Evolutionary conservation across 1,140 invertebrate genomes (phyloP), one percentile per base, ranked within the genome.

Genomic region (Sycobia sp.): DNA sequence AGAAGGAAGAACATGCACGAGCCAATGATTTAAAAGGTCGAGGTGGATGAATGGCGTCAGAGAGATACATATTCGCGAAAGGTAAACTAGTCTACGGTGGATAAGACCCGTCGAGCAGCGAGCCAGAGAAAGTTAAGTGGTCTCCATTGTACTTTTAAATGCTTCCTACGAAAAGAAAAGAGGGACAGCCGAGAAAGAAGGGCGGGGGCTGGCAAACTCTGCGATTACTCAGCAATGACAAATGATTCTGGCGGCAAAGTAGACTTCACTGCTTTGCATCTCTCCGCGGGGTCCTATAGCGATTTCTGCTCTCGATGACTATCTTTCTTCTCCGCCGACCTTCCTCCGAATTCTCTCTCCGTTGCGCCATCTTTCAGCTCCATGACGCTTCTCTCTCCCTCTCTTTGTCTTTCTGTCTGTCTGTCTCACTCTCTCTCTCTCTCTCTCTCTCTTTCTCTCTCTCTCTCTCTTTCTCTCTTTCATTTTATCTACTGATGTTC

Each of bases 101-200:
- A 62, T 67, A 65, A 65, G 67, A 67, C 50, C 59, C 58, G 41
- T 16, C 10, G 51, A 29, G 46, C 57, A 66, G 67, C 68, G 68
- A 73, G 68, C 69, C 66, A 70, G 62, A 59, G 57, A 67, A 70
- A 70, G 67, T 69, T 75, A 75, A 76, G 74, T 77, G 71, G 73
- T 74, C 74, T 73, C 71, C 66, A 77, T 76, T 78, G 74, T 78
- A 76, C 73, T 76, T 76, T 76, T 75, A 76, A 76, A 74, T 71
- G 67, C 44, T 16, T n/a, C 34, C 3, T 2, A 18, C 25, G 32
- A 51, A n/a, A n/a, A n/a, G n/a, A n/a, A n/a, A n/a, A n/a, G n/a
- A n/a, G n/a, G n/a, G n/a, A n/a, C n/a, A n/a, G n/a, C n/a, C n/a
- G n/a, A n/a, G n/a, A n/a, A n/a, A n/a, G n/a, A n/a, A n/a, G n/a